phyloP scores from a whole-genome alignment of 35 echinoderm and acorn worm genomes.

The Ophiothrix spiculata region DNA sequence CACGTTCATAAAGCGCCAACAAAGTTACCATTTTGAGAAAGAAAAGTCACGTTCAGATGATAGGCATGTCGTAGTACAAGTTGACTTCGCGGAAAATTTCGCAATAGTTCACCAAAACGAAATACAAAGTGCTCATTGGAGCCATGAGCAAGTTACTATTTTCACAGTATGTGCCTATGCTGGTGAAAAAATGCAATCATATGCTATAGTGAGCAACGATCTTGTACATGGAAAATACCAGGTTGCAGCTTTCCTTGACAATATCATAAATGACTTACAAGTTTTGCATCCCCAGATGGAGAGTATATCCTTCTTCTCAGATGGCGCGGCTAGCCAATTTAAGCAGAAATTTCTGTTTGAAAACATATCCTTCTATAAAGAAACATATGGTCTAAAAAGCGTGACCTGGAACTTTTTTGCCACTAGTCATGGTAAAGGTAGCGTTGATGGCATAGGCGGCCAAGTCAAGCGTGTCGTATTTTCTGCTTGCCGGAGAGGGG shows the following conservation, averaged over 20 bases:
- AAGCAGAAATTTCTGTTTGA: conserved; percentile 33
- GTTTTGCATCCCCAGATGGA: conserved; percentile 5
- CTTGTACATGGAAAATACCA: too few species aligned
- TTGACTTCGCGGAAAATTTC: conserved; percentile 53
- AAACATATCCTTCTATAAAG: background rate
- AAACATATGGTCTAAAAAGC: conserved; percentile 39
- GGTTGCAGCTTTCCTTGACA: too few species aligned
- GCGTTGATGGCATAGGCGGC: conserved; percentile 67
- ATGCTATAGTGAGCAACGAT: too few species aligned
- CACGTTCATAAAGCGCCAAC: conserved; percentile 17
- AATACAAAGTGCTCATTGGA: conserved; percentile 32
- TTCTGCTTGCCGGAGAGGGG: background rate
- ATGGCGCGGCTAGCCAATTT: conserved; percentile 39
- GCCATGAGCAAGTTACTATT: conserved; percentile 36
- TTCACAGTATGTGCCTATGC: conserved; percentile 32
- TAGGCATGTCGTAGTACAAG: conserved; percentile 26
- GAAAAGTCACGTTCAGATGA: conserved; percentile 3
- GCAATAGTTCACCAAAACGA: conserved; percentile 26
- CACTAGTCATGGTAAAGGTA: conserved; percentile 71
- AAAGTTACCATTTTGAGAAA: background rate
- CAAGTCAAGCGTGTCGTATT: conserved; percentile 35
- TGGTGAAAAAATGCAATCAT: too few species aligned
- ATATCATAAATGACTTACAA: too few species aligned
- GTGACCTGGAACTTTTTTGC: conserved; percentile 65
- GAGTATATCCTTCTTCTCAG: conserved; percentile 32